Evolutionary conservation across 2,888 invertebrate genomes (phyloP), one percentile per base, ranked within the genome.

Genomic region (Mycalesis mineus): DNA sequence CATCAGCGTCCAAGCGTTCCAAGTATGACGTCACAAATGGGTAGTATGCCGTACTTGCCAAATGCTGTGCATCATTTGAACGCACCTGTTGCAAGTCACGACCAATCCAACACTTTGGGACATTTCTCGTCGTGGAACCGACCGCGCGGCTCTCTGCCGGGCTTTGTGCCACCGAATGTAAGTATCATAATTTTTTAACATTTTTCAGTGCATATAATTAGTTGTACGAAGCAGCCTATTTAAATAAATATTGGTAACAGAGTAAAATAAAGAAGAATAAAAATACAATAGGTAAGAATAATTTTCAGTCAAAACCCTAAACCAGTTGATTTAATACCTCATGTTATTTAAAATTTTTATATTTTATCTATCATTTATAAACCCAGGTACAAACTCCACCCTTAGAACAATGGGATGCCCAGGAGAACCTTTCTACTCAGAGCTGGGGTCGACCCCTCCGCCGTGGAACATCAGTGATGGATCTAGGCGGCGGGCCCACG

Each of bases 401-500:
- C 39, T 59, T 70, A 7, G 85, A 84, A 29, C 48, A 74, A 3
- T 88, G 89, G 87, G 82, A 86, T 8, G 72, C 66, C 9, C 65
- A 77, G 9, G 80, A 82, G 1, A 72, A 68, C 51, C 59, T 72
- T 50, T 57, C 64, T 63, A 36, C 65, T 5, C 82, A 77, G 61
- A 70, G 62, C 33, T 88, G 88, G 88, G 73, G 73, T 14, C 79
- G 87, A 0, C 84, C 84, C 5, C 58, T 88, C 62, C 79, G 88
- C 7, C 78, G 86, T 36, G 88, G 89, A 7, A 82, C 84, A 1
- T 88, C 88, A 0, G 86, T 87, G 7, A 72, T 87, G 57, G 88
- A 88, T 61, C 71, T 88, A 7, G 77, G 84, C 7, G 82, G 79
- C 3, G 75, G 65, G 17, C 65, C 65, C n/a, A 62, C 66, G 0